phyloP scores from a whole-genome alignment of 1,140 invertebrate species.

The Drosophila orena region DNA sequence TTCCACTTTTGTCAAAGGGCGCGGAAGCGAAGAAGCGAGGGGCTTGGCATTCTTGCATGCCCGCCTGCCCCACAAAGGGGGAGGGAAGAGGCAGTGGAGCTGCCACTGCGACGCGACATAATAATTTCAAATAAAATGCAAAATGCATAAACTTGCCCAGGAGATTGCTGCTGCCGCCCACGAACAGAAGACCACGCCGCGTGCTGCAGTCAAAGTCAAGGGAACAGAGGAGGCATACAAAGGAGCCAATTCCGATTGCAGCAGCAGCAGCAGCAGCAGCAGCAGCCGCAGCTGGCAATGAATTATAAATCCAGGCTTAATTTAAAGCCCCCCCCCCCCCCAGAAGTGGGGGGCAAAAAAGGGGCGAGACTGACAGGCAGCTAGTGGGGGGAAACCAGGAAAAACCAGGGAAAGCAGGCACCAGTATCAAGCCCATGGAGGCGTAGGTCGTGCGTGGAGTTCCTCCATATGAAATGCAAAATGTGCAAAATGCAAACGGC shows the following conservation, averaged over 20 bases:
- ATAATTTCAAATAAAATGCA: slow-evolving; percentile 83
- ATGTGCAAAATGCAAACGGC: slow-evolving; percentile 36
- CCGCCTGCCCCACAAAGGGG: no score
- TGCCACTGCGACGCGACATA: slow-evolving; percentile 72
- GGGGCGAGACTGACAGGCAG: slow-evolving; percentile 10
- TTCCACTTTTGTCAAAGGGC: slow-evolving; percentile 30
- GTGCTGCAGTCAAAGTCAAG: slow-evolving; percentile 25
- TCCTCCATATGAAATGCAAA: slow-evolving; percentile 26
- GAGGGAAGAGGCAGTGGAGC: slow-evolving; percentile 3
- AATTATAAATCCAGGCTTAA: slow-evolving; percentile 83
- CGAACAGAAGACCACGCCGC: slow-evolving; percentile 20
- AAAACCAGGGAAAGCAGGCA: slow-evolving; percentile 28
- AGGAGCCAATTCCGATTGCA: slow-evolving; percentile 48
- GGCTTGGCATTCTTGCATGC: slow-evolving; percentile 41
- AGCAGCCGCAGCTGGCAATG: slow-evolving; percentile 67
- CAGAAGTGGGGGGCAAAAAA: slow-evolving; percentile 26
- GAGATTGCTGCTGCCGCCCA: slow-evolving; percentile 65
- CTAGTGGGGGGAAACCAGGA: neutral
- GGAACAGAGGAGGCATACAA: slow-evolving; percentile 8
- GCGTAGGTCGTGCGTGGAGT: slow-evolving; percentile 55
- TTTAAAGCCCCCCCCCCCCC: slow-evolving; percentile 65
- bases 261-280: slow-evolving; percentile 1
- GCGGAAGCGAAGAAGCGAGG: slow-evolving; percentile 11
- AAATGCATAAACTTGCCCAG: slow-evolving; percentile 74
- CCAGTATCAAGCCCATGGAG: slow-evolving; percentile 29